Percentiles rank a stretch among this genome's conserved stretches.
phyloP scores from a whole-genome alignment of 2,888 invertebrate genomes.

The Dendrolimus houi region DNA sequence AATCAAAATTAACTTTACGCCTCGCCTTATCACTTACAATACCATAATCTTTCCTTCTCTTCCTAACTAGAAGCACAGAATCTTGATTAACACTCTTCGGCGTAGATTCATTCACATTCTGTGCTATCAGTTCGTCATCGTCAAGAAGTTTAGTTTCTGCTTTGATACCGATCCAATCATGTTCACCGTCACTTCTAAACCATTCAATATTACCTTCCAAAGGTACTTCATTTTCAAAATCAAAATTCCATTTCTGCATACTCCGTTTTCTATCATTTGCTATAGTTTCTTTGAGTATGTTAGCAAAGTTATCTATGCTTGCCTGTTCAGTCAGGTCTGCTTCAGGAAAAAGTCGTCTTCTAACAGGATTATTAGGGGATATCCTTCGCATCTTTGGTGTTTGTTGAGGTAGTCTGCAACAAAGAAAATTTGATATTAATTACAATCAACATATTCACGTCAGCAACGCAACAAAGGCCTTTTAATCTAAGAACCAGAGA shows the following conservation, averaged over 20 bases:
- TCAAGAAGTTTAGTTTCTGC: conserved; percentile 6
- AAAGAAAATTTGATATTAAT: conserved; percentile 8
- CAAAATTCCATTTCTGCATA: conserved; percentile 71
- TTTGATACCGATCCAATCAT: conserved; percentile 31
- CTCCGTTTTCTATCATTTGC: conserved; percentile 32
- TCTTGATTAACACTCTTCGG: conserved; percentile 26
- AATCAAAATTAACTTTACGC: conserved; percentile 38
- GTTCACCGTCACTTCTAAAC: conserved; percentile 28
- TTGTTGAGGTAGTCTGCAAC: conserved; percentile 39
- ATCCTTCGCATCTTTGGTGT: conserved; percentile 28
- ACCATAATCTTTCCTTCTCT: conserved; percentile 21
- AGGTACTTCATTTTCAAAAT: conserved; percentile 65
- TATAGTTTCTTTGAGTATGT: conserved; percentile 36
- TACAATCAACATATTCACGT: too few species aligned
- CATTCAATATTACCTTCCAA: conserved; percentile 64
- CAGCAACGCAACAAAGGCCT: too few species aligned
- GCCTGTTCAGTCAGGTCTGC: conserved; percentile 38
- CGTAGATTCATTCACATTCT: conserved; percentile 33
- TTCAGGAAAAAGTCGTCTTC: conserved; percentile 52
- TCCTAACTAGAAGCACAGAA: conserved; percentile 20
- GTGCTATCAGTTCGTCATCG: neutral
- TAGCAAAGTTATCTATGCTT: conserved; percentile 35
- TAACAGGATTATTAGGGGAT: conserved; percentile 34
- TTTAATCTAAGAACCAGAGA: too few species aligned
- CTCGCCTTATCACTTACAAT: conserved; percentile 19